These are phyloP conservation scores for Allophyes oxyacanthae DNA, from an alignment of 2,888 invertebrate species.

Conservation along the genomic window DNA sequence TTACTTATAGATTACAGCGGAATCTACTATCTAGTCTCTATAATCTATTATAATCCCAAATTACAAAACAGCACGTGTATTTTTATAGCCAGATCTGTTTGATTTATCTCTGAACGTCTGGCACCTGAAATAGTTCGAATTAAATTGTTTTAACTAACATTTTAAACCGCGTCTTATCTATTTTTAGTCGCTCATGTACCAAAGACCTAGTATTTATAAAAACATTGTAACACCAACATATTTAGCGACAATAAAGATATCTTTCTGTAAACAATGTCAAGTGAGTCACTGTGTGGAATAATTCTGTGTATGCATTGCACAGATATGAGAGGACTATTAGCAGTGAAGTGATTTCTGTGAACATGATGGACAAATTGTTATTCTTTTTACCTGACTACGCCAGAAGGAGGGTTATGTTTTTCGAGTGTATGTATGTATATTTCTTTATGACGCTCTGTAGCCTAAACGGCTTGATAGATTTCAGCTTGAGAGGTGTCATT, in stretches of 20 bases:
- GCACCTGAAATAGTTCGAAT: conserved; percentile 16
- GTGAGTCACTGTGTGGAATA: conserved; percentile 55
- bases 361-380: not conserved
- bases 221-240: conserved; percentile 41
- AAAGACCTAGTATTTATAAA: conserved; percentile 41
- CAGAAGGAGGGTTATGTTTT: too few relatives aligned
- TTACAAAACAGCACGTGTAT: conserved; percentile 7
- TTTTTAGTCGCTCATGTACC: conserved; percentile 5
- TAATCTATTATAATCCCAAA: conserved; percentile 20
- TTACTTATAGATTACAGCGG: not conserved
- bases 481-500: too few relatives aligned
- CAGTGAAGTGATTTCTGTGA: conserved; percentile 2
- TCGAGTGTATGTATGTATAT: too few relatives aligned
- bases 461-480: too few relatives aligned
- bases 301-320: conserved; percentile 3
- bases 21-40: not conserved
- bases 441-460: too few relatives aligned
- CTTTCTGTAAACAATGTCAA: conserved; percentile 58
- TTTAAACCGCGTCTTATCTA: conserved; percentile 17
- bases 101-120: conserved; percentile 6
- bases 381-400: not conserved
- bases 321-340: conserved; percentile 12
- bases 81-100: conserved; percentile 14
- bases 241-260: conserved; percentile 35
- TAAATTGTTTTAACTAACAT: conserved; percentile 16